Percentiles rank a stretch among this genome's conserved stretches.
phyloP scores from a whole-genome alignment of 2,888 invertebrate species.

The Euclidia mi region DNA sequence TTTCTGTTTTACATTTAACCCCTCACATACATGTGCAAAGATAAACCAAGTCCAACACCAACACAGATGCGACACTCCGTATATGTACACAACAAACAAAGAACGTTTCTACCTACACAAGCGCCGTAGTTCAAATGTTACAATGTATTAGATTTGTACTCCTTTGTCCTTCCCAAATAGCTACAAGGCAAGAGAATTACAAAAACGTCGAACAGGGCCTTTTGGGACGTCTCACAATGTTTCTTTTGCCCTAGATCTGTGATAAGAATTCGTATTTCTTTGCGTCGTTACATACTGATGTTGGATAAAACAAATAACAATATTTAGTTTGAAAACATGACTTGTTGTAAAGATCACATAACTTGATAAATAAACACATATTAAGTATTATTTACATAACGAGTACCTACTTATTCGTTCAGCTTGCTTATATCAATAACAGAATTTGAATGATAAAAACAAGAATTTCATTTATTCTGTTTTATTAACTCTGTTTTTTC shows the following conservation, averaged over 20 bases:
- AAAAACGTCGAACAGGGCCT: slow-evolving; percentile 17
- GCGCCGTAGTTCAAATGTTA: slow-evolving; percentile 9
- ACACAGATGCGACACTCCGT: not conserved
- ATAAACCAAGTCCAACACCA: not conserved
- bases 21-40: not conserved
- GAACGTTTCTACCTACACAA: not conserved
- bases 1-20: slow-evolving; percentile 16
- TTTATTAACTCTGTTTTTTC: too few species aligned
- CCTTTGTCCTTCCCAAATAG: slow-evolving; percentile 13
- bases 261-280: slow-evolving; percentile 21
- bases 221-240: slow-evolving; percentile 16
- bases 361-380: not conserved
- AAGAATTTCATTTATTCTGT: too few species aligned
- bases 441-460: too few species aligned
- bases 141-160: slow-evolving; percentile 16
- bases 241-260: slow-evolving; percentile 19
- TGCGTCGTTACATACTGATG: slow-evolving; percentile 8
- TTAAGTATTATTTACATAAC: not conserved
- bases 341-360: not conserved
- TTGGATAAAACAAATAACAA: slow-evolving; percentile 16
- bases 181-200: slow-evolving; percentile 23
- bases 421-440: too few species aligned
- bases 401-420: not conserved
- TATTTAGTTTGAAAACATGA: not conserved
- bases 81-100: not conserved